Evolutionary conservation across 1,140 invertebrate species (phyloP), one percentile per base, ranked within the genome.

Genomic region (Heliconius himera): DNA sequence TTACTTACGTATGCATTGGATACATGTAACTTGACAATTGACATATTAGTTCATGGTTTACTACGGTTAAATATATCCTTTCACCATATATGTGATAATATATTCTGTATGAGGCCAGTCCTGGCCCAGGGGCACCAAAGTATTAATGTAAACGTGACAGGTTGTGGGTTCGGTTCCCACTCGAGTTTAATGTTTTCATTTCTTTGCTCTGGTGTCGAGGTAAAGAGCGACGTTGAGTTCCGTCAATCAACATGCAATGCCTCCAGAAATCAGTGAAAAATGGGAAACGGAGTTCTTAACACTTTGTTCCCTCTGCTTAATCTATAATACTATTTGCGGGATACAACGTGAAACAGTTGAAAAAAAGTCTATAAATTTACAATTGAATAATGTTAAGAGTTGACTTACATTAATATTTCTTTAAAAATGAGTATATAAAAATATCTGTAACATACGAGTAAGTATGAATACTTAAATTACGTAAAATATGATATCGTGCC

Each of bases 1-100:
- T 66, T 20, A 66, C 22, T 66, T 20, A 76, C 60, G 38, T 75
- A 75, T 60, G 74, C 38, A 76, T 70, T 46, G 22, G 49, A 73
- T 78, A 66, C 77, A 74, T 16, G 60, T 29, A 66, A 29, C 60
- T 78, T 78, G 72, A 38, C 41, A 46, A 46, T 78, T 74, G 72
- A 38, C 72, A 78, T 78, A 74, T 73, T 74, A 74, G 77, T 66
- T 78, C 72, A 74, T 74, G 77, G 77, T 66, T 73, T 74, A 66
- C 22, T 6, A 6, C 60, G 11, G 3, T 66, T 66, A 66, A 66
- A 29, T 66, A 66, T 66, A 66, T 29, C 60, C 60, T 29, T 66
- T 66, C 60, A 66, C 60, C 26, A 29, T 4, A 22, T 36, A 36
- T 36, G 13, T 29, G 9, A 22, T 66, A 66, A 16, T 16, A 22